Base-by-base conservation (phyloP, 2,113 vertebrate genomes). In the Sapajus apella region DNA sequence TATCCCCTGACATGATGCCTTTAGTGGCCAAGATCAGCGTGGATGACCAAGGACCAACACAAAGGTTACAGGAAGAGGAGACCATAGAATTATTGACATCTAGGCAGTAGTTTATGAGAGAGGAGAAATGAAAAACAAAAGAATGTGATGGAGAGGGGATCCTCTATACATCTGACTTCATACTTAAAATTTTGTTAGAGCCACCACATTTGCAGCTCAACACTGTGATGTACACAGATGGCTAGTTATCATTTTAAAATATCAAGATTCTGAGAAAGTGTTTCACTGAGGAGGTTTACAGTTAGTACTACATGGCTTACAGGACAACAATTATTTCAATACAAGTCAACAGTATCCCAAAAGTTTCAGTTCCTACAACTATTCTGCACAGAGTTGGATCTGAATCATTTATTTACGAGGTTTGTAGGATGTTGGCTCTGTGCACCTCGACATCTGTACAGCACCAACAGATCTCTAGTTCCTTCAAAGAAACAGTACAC, bases 351-450 rank as follows among this genome's bases (percentile, higher is more conserved):
- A 16, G 6, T 7, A 40, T 30, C 17, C 16, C 12, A 94, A 32
- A 32, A 7, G 43, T 58, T 82, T n/a, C 58, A 40, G 35, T 17
- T 92, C 37, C 37, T 64, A 47, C 77, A 73, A 25, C 91, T 47
- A 58, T 61, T 96, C 79, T 52, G 27, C 37, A 73, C 61, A 66
- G 56, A 58, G 4, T 4, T 94, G 92, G 81, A 66, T 92, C 32
- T 1, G 35, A 23, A 92, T 96, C n/a, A 96, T 93, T 96, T 97
- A 96, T 94, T 91, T 88, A 96, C 61, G 91, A 95, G 16, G 75
- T 86, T 87, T 96, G 75, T 73, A 79, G 25, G 95, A 86, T 72
- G 32, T 80, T 96, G 96, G 47, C 90, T 89, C 61, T 20, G 56
- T 56, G 3, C 43, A 79, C 95, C 87, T 88, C 35, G 5, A 84